Percentiles rank a stretch among this genome's conserved stretches.
Conservation (phyloP, 2,888 invertebrate species). For the Phlogophora meticulosa region DNA sequence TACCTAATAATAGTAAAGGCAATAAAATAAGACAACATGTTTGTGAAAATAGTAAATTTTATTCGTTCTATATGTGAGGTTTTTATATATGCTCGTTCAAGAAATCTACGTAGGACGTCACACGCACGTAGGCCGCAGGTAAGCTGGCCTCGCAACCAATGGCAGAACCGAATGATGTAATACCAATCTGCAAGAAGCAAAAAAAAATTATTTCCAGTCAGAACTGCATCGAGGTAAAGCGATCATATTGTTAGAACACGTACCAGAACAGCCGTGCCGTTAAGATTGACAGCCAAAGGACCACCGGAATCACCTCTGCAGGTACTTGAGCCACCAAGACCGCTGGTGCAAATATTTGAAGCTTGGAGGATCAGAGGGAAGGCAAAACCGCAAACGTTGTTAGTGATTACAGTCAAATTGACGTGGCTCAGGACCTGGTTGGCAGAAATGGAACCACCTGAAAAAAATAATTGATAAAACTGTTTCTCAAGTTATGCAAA, state of each 20-base stretch:
- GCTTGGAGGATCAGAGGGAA: slow-evolving; percentile 71
- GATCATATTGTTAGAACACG: slow-evolving; percentile 29
- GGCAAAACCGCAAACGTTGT: slow-evolving; percentile 67
- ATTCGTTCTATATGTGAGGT: background rate
- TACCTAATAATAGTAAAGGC: too few relatives aligned
- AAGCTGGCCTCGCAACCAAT: slow-evolving; percentile 67
- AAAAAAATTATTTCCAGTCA: background rate
- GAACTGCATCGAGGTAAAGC: background rate
- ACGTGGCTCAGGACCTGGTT: slow-evolving; percentile 70
- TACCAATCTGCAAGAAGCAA: slow-evolving; percentile 71
- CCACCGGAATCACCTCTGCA: slow-evolving; percentile 84
- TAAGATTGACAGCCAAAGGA: slow-evolving; percentile 70
- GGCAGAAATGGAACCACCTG: slow-evolving; percentile 64
- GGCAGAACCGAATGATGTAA: slow-evolving; percentile 73
- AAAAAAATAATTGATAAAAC: background rate
- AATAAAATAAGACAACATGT: background rate
- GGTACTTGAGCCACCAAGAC: slow-evolving; percentile 67
- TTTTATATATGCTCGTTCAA: slow-evolving; percentile 63
- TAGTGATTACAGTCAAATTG: slow-evolving; percentile 73
- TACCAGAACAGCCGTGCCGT: slow-evolving; percentile 70
- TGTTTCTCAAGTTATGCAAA: background rate
- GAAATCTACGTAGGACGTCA: slow-evolving; percentile 70
- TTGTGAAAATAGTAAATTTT: background rate
- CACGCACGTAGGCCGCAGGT: slow-evolving; percentile 72
- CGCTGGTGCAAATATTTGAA: slow-evolving; percentile 78